Percentiles rank a stretch among this genome's conserved stretches.
These are phyloP conservation scores for Drosophila obscura DNA, from an alignment of 1,140 invertebrate species.

Conservation along the genomic window DNA sequence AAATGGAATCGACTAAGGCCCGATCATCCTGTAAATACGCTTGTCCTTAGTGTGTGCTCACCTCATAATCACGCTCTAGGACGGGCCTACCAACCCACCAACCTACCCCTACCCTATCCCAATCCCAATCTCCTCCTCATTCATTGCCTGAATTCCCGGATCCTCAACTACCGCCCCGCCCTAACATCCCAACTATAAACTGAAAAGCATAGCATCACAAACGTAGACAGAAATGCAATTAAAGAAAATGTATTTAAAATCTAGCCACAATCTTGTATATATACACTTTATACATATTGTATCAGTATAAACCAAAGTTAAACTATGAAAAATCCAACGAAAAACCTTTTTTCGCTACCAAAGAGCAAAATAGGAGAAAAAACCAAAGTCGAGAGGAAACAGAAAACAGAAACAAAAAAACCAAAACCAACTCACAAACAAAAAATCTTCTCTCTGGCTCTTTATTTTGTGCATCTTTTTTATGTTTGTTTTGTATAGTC, in stretches of 20 bases:
- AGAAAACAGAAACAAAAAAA: slow-evolving; percentile 46
- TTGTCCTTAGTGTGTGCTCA: slow-evolving; percentile 69
- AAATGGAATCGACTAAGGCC: slow-evolving; percentile 42
- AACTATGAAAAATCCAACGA: slow-evolving; percentile 75
- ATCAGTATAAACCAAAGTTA: slow-evolving; percentile 32
- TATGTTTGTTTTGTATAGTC: slow-evolving; percentile 6
- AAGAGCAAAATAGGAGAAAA: slow-evolving; percentile 28
- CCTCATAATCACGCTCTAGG: slow-evolving; percentile 50
- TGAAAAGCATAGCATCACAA: slow-evolving; percentile 62
- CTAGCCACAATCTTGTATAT: slow-evolving; percentile 65
- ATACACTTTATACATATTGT: slow-evolving; percentile 33
- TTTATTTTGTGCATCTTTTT: slow-evolving; percentile 3
- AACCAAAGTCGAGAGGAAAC: slow-evolving; percentile 45
- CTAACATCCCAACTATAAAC: slow-evolving; percentile 35
- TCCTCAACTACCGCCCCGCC: slow-evolving; percentile 29
- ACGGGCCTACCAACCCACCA: slow-evolving; percentile 17
- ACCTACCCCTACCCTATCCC: neutral
- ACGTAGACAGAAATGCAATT: slow-evolving; percentile 56
- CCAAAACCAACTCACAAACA: slow-evolving; percentile 24
- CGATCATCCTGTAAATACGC: slow-evolving; percentile 76
- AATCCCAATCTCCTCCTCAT: slow-evolving; percentile 1
- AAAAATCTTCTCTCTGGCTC: slow-evolving; percentile 23
- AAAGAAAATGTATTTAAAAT: slow-evolving; percentile 63
- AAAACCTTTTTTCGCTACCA: slow-evolving; percentile 80
- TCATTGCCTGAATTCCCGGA: slow-evolving; percentile 48